Evolutionary conservation across 2,113 vertebrate species (phyloP), one percentile per base, ranked within the genome.

Genomic region (Sinocyclocheilus grahami): DNA sequence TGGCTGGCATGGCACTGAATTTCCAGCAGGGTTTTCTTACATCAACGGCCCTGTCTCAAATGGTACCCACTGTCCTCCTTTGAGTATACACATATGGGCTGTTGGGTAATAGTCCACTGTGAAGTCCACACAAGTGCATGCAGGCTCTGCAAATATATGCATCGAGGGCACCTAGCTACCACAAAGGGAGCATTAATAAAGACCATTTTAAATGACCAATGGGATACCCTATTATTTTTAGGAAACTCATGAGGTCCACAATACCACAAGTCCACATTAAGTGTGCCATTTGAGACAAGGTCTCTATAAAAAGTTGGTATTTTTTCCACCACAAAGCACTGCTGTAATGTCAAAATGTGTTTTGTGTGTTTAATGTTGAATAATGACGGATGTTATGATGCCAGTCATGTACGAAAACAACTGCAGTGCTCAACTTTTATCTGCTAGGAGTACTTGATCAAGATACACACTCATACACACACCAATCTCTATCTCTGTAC

Each of bases 361-460:
- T 22, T 74, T 58, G 42, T 27, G 90, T 93, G 92, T 93, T 90
- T 83, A 33, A 9, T 80, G 27, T 63, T 74, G 74, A 22, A 91
- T 90, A 88, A 90, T 89, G 84, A 91, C 78, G 75, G 62, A 87
- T 87, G 91, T 93, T 93, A 89, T 89, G 90, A 90, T 93, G 42
- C 67, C 37, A 22, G 79, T 77, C 71, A 60, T 82, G 84, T 79
- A 82, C 60, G 10, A 74, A 24, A 88, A 83, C 74, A 83, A 74
- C 60, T 30, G 67, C 39, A 74, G 37, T 63, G 69, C 18, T 60
- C 71, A 63, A 69, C 62, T 85, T 62, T 37, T 27, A 81, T 81
- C 60, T 81, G 3, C 12, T 27, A 30, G 46, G 46, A n/a, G 46
- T 71, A 22, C 42, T 71, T 71, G 63, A 55, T 30, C 24, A 46